These are phyloP conservation scores for Thysanoteuthis rhombus DNA, from an alignment of 2,888 invertebrate species.

Conservation along the genomic window DNA sequence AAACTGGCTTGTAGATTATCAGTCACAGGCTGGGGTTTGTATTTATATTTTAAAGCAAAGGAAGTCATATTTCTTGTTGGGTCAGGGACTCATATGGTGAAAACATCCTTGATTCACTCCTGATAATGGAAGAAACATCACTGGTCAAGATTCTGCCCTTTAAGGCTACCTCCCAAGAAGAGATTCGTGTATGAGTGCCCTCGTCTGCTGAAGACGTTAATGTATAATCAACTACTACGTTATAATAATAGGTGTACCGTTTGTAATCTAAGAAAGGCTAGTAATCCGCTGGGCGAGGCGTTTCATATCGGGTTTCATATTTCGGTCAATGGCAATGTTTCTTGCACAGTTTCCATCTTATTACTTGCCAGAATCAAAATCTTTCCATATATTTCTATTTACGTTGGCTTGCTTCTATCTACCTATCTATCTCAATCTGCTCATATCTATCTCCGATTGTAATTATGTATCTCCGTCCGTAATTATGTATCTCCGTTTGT, in stretches of 20 bases:
- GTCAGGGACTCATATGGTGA: neutral
- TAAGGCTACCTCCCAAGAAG: neutral
- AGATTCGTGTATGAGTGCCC: neutral
- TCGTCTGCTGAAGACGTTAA: neutral
- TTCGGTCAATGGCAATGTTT: neutral
- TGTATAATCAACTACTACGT: neutral
- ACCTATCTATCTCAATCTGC: no score
- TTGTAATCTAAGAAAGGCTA: neutral
- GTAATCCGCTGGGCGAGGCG: neutral
- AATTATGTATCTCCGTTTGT: no score
- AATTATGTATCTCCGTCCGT: no score
- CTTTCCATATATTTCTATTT: no score
- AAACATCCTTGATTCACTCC: neutral
- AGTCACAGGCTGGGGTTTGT: neutral
- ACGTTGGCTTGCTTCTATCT: no score
- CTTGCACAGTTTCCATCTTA: neutral
- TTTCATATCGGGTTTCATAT: neutral
- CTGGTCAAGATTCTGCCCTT: neutral
- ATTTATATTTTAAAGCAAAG: neutral
- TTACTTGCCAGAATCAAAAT: neutral
- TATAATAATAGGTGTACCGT: neutral
- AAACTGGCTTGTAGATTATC: no score
- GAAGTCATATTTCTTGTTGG: neutral
- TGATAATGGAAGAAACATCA: neutral
- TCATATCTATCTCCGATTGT: no score